Conservation (phyloP, 2,888 invertebrate genomes). For the Zelleria hepariella region DNA sequence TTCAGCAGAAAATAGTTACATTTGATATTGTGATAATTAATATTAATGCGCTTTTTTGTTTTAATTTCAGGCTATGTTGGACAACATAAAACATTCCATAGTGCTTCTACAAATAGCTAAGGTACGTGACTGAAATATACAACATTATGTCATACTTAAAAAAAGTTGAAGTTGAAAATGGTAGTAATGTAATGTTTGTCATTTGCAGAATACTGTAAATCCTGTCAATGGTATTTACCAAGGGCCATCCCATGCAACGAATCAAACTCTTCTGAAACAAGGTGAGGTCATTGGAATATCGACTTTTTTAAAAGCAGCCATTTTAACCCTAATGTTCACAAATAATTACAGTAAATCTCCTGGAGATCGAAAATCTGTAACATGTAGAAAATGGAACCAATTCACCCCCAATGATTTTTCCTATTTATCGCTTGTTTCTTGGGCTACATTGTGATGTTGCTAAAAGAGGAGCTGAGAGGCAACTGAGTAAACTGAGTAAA, state of each 20-base stretch:
- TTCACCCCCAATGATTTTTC: too few species aligned
- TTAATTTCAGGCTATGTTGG: constrained; percentile 87
- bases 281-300: constrained; percentile 28
- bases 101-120: constrained; percentile 98
- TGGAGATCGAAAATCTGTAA: too few species aligned
- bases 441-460: too few species aligned
- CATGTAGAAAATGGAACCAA: too few species aligned
- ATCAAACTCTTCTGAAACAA: constrained; percentile 58
- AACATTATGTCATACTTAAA: neutral
- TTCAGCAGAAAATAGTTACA: too few species aligned
- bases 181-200: constrained; percentile 13
- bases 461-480: too few species aligned
- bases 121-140: constrained; percentile 63
- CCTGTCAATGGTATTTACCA: constrained; percentile 92
- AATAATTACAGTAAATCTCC: too few species aligned
- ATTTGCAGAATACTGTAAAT: constrained; percentile 86
- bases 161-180: neutral
- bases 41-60: neutral
- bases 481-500: too few species aligned
- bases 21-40: neutral
- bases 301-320: too few species aligned
- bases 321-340: too few species aligned
- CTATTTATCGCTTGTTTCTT: too few species aligned
- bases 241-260: constrained; percentile 64
- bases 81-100: constrained; percentile 98